phyloP scores from a whole-genome alignment of 1,140 invertebrate species.

The Habropoda laboriosa region DNA sequence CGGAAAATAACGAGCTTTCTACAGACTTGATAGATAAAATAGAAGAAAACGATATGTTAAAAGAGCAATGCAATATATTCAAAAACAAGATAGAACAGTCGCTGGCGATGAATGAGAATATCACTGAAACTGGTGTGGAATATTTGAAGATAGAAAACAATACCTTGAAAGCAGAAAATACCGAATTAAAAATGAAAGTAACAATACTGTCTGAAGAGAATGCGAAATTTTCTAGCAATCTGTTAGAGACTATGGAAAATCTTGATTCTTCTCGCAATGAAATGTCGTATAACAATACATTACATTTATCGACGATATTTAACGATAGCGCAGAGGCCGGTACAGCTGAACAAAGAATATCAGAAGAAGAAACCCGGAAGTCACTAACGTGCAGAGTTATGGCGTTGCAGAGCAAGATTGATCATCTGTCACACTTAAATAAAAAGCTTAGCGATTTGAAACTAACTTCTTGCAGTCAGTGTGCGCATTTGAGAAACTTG shows the following conservation, averaged over 20 bases:
- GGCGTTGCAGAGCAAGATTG: constrained; percentile 54
- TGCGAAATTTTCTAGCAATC: constrained; percentile 35
- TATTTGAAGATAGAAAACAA: constrained; percentile 42
- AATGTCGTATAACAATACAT: constrained; percentile 28
- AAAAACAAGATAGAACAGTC: constrained; percentile 41
- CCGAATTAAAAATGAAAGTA: constrained; percentile 51
- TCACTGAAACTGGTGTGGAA: constrained; percentile 37
- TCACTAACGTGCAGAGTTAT: constrained; percentile 31
- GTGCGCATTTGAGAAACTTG: constrained; percentile 64
- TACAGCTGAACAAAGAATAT: constrained; percentile 43
- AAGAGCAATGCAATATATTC: constrained; percentile 28
- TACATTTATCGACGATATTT: constrained; percentile 39
- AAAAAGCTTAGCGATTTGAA: constrained; percentile 68
- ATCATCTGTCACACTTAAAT: constrained; percentile 60
- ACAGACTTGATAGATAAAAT: constrained; percentile 55
- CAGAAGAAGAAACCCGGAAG: constrained; percentile 42
- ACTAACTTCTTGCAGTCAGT: constrained; percentile 65
- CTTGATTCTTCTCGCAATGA: not conserved
- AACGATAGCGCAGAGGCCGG: constrained; percentile 48
- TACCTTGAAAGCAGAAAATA: constrained; percentile 39
- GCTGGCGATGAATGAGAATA: not conserved
- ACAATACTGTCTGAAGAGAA: constrained; percentile 44
- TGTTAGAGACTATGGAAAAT: constrained; percentile 14
- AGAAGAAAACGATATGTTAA: constrained; percentile 53
- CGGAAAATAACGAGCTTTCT: constrained; percentile 50